A percentile compares a stretch with the other conserved stretches of the same genome.
Evolutionary conservation across 2,113 vertebrate genomes (phyloP).

Genomic region (Ranitomeya variabilis): DNA sequence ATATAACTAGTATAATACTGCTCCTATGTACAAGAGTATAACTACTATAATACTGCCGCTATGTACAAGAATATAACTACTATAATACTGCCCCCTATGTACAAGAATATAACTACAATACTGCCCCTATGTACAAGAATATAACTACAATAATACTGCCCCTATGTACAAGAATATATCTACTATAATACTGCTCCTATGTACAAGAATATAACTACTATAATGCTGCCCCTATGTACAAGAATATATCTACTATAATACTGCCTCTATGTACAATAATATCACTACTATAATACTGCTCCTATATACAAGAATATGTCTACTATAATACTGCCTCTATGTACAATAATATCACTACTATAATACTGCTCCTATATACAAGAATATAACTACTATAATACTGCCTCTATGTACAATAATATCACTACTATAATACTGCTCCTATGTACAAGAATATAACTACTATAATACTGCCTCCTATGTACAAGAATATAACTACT

Average conservation of each 20-base stretch:
- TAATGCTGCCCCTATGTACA: neutral
- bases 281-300: conserved; percentile 5
- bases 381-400: conserved; percentile 4
- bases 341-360: conserved; percentile 9
- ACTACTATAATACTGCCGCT: conserved; percentile 6
- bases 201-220: neutral
- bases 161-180: conserved; percentile 14
- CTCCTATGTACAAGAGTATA: neutral
- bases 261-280: neutral
- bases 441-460: conserved; percentile 10
- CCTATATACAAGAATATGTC: no score
- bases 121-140: neutral
- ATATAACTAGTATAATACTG: conserved; percentile 10
- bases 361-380: neutral
- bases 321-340: neutral
- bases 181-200: neutral
- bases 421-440: conserved; percentile 10
- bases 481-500: conserved; percentile 1
- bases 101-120: conserved; percentile 20
- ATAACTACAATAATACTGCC: conserved; percentile 8
- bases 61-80: no score
- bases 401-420: no score
- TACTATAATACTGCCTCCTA: neutral
- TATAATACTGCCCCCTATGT: neutral
- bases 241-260: conserved; percentile 18